Evolutionary conservation across 1,140 invertebrate genomes (phyloP).

Genomic region (Teleogryllus occipitalis): DNA sequence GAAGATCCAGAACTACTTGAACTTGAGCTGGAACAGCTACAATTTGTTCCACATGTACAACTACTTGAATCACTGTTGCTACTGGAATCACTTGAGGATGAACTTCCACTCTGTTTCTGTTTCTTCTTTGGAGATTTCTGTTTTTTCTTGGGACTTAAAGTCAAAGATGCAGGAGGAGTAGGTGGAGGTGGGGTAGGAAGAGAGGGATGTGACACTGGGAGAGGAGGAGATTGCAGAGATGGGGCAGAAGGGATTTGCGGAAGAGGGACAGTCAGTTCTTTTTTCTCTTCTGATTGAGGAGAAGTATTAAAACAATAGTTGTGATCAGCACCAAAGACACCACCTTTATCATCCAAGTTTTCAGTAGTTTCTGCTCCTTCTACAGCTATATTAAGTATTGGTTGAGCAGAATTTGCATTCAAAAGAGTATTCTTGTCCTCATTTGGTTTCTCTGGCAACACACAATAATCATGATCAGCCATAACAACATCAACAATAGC

Average conservation of each 20-base stretch:
- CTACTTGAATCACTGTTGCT: conserved; percentile 64
- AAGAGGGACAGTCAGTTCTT: conserved; percentile 13
- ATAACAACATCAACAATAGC: conserved; percentile 22
- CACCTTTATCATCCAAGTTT: conserved; percentile 24
- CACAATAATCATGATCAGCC: conserved; percentile 46
- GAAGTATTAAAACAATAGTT: conserved; percentile 47
- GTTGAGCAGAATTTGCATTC: neutral
- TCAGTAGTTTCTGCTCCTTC: conserved; percentile 32
- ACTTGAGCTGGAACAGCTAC: conserved; percentile 62
- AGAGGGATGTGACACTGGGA: conserved; percentile 11
- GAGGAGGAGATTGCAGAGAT: neutral
- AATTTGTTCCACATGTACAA: conserved; percentile 70
- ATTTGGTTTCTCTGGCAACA: conserved; percentile 1
- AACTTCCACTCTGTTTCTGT: conserved; percentile 34
- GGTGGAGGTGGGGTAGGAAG: neutral
- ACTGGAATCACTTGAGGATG: conserved; percentile 59
- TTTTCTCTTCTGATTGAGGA: conserved; percentile 12
- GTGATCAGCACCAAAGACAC: conserved; percentile 42
- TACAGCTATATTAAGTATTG: neutral
- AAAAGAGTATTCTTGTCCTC: neutral
- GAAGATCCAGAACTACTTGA: conserved; percentile 49
- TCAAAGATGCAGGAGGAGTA: neutral
- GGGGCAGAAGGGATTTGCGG: conserved; percentile 3
- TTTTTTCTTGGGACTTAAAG: conserved; percentile 31
- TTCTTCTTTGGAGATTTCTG: conserved; percentile 38